Percentiles rank a stretch among this genome's conserved stretches.
phyloP scores from a whole-genome alignment of 2,113 vertebrate species.

The Platichthys stellatus region DNA sequence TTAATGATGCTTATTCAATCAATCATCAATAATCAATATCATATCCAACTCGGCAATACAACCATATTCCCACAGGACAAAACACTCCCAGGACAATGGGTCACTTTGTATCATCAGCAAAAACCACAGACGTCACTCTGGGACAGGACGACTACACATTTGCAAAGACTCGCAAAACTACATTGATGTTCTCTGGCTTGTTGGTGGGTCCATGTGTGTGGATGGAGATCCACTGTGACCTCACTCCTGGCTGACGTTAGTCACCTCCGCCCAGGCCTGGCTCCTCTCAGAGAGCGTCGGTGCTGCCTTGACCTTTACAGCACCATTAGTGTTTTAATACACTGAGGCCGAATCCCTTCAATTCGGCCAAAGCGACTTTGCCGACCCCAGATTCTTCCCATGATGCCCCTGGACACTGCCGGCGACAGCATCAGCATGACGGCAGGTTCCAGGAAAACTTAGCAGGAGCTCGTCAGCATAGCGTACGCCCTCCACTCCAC shows the following conservation, averaged over 20 bases:
- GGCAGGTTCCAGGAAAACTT: conserved; percentile 86
- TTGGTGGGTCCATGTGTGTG: background rate
- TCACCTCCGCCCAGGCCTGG: background rate
- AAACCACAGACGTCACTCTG: too few relatives aligned
- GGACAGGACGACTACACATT: too few relatives aligned
- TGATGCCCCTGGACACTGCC: too few relatives aligned
- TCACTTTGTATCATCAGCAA: too few relatives aligned
- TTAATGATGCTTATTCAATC: too few relatives aligned
- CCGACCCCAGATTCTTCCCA: conserved; percentile 65
- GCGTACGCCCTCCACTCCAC: conserved; percentile 75
- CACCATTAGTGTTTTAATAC: background rate
- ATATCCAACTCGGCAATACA: too few relatives aligned
- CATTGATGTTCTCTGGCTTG: background rate
- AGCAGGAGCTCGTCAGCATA: conserved; percentile 70
- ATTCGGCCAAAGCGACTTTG: conserved; percentile 47
- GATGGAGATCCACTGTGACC: background rate
- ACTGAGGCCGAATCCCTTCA: background rate
- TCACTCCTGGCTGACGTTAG: conserved; percentile 8
- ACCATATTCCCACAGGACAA: too few relatives aligned
- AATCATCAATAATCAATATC: too few relatives aligned
- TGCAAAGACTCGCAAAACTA: too few relatives aligned
- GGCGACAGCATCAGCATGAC: too few relatives aligned
- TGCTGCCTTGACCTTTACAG: background rate
- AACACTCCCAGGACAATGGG: too few relatives aligned
- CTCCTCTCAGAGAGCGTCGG: conserved; percentile 27